Evolutionary conservation across 2,888 invertebrate species (phyloP).

Genomic region (Baronia brevicornis): DNA sequence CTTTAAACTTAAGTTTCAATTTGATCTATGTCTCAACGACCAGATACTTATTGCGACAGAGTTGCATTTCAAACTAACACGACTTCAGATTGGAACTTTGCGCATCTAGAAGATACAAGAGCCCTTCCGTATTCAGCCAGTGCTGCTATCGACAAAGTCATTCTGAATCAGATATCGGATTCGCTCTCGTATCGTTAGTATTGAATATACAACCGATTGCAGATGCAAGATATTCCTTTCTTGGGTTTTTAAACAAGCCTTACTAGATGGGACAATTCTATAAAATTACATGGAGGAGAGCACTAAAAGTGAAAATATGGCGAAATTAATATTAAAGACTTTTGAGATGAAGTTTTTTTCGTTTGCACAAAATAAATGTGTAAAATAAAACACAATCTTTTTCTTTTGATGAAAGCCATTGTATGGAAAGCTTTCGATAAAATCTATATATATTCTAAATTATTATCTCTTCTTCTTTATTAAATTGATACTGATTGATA

Average conservation of each 20-base stretch:
- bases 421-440: too few species aligned
- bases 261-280: too few species aligned
- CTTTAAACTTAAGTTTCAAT: conserved; percentile 10
- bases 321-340: too few species aligned
- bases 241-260: conserved; percentile 45
- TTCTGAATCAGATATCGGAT: conserved; percentile 46
- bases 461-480: too few species aligned
- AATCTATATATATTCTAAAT: too few species aligned
- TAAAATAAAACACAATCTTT: too few species aligned
- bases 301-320: too few species aligned
- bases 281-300: too few species aligned
- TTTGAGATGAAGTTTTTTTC: too few species aligned
- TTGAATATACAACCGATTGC: conserved; percentile 44
- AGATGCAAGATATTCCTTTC: conserved; percentile 31
- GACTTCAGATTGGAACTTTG: conserved; percentile 46
- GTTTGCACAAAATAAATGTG: too few species aligned
- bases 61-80: conserved; percentile 34
- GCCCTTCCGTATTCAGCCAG: conserved; percentile 49
- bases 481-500: too few species aligned
- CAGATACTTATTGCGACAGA: conserved; percentile 26
- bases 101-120: conserved; percentile 31
- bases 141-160: conserved; percentile 41
- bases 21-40: conserved; percentile 2
- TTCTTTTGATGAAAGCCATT: too few species aligned
- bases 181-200: conserved; percentile 40